A percentile compares a stretch with the other conserved stretches of the same genome.
Evolutionary conservation across 2,888 invertebrate genomes (phyloP).

Genomic region (Margaritifera margaritifera): DNA sequence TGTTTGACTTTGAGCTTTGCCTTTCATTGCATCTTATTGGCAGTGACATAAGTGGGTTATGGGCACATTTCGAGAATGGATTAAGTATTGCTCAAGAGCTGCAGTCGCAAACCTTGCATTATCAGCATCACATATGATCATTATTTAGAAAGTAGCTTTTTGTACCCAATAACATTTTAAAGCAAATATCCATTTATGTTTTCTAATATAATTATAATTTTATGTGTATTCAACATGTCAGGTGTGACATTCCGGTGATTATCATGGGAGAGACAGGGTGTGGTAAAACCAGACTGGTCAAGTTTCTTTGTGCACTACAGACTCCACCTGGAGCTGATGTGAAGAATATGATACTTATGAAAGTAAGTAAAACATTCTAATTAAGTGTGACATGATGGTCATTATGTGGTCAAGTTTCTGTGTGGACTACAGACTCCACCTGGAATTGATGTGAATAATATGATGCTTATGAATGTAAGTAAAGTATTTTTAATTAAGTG

Average conservation of each 20-base stretch:
- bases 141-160: too few relatives aligned
- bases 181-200: background rate
- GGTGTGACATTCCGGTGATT: conserved; percentile 62
- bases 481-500: background rate
- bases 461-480: too few relatives aligned
- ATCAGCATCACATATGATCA: too few relatives aligned
- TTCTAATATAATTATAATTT: background rate
- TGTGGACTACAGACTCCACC: too few relatives aligned
- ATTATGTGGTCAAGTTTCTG: too few relatives aligned
- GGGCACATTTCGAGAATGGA: too few relatives aligned
- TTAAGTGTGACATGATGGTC: background rate
- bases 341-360: conserved; percentile 20
- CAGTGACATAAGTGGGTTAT: too few relatives aligned
- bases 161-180: background rate
- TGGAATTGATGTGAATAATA: too few relatives aligned
- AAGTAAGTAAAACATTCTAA: conserved; percentile 8
- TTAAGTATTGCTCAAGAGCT: too few relatives aligned
- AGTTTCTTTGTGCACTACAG: conserved; percentile 58
- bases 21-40: too few relatives aligned
- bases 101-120: too few relatives aligned
- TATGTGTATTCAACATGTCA: conserved; percentile 9
- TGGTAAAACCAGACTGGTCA: conserved; percentile 61
- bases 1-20: too few relatives aligned
- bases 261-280: conserved; percentile 68
- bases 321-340: conserved; percentile 38